Percentiles rank a stretch among this genome's conserved stretches.
phyloP scores from a whole-genome alignment of 2,797 vertebrate species.

The Poecilia gillii region DNA sequence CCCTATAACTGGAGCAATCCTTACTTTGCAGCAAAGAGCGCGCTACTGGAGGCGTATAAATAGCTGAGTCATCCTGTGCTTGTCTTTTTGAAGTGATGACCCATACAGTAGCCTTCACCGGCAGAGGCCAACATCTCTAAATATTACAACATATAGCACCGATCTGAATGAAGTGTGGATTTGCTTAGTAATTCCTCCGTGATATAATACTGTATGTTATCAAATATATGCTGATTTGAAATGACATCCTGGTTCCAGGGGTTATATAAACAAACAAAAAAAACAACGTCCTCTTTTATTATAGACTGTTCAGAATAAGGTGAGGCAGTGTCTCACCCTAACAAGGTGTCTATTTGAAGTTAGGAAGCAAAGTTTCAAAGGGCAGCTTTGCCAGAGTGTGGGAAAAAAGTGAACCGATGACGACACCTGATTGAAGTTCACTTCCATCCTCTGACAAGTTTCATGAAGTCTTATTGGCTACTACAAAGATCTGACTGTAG shows the following conservation, averaged over 20 bases:
- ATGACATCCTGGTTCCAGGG: not conserved
- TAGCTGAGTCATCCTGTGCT: conserved; percentile 61
- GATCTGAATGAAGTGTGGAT: conserved; percentile 13
- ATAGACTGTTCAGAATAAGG: not conserved
- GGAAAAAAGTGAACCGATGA: not conserved
- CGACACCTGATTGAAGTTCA: not conserved
- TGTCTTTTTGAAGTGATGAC: conserved; percentile 34
- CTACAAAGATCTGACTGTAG: not conserved
- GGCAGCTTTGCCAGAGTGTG: not conserved
- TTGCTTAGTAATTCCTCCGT: not conserved
- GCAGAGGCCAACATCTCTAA: conserved; percentile 9
- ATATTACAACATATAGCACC: not conserved
- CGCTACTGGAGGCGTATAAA: conserved; percentile 32
- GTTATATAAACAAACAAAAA: not conserved
- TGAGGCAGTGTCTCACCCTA: not conserved
- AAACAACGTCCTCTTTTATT: not conserved
- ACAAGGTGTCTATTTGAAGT: not conserved
- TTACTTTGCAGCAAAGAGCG: conserved; percentile 28
- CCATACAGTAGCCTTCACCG: conserved; percentile 14
- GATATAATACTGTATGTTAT: not conserved
- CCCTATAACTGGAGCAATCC: conserved; percentile 10
- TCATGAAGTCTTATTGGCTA: not conserved
- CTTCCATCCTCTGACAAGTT: not conserved
- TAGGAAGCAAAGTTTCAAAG: not conserved
- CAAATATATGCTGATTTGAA: not conserved